Conservation (phyloP, 2,888 invertebrate species). For the Celastrina argiolus region DNA sequence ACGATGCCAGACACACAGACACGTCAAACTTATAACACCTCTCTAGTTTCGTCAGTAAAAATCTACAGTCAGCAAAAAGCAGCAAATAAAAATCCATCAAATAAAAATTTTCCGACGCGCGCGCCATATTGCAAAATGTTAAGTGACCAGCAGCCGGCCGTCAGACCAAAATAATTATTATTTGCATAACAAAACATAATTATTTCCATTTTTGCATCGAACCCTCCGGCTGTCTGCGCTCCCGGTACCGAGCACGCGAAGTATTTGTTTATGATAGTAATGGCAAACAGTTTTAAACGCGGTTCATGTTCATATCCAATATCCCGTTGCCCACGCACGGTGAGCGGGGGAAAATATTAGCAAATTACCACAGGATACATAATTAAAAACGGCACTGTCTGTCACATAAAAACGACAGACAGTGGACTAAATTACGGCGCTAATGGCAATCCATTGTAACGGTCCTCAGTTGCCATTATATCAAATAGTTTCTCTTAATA, state of each 20-base stretch:
- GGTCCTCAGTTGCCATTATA: no score
- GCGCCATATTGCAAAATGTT: constrained; percentile 13
- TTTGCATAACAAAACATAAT: constrained; percentile 19
- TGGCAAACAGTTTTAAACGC: constrained; percentile 6
- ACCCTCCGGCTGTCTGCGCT: constrained; percentile 7
- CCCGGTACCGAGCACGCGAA: neutral
- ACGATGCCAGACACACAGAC: no score
- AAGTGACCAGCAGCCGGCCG: constrained; percentile 11
- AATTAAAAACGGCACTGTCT: neutral
- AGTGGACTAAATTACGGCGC: neutral
- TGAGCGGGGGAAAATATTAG: neutral
- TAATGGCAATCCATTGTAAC: no score
- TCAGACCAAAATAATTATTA: constrained; percentile 17
- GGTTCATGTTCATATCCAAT: neutral
- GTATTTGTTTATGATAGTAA: constrained; percentile 10
- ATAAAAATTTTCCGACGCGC: neutral
- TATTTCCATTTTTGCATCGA: constrained; percentile 8
- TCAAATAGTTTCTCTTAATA: neutral
- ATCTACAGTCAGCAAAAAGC: neutral
- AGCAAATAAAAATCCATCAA: neutral
- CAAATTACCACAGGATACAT: neutral
- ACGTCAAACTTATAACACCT: no score
- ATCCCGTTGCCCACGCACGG: neutral
- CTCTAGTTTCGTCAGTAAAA: no score
- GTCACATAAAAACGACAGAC: neutral